Evolutionary conservation across 2,797 vertebrate species (phyloP).

Genomic region (Gadopsis bispinosus): DNA sequence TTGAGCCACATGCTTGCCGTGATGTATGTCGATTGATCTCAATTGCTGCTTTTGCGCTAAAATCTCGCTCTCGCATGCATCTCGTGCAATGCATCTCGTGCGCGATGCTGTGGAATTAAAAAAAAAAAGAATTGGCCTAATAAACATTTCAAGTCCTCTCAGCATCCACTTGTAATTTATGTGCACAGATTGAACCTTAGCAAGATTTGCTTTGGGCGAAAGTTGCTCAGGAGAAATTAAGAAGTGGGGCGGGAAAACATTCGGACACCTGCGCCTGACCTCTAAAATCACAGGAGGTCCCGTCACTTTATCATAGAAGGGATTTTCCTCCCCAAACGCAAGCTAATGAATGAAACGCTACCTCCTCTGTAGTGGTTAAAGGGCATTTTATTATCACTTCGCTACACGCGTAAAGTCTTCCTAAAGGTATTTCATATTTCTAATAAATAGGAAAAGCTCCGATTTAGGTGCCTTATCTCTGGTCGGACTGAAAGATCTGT

Average conservation of each 20-base stretch:
- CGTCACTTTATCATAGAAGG: constrained; percentile 17
- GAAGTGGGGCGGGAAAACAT: constrained; percentile 32
- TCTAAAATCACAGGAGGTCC: not conserved
- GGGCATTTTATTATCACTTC: not conserved
- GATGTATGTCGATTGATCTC: not conserved
- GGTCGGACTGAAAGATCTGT: constrained; percentile 1
- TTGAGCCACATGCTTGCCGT: not conserved
- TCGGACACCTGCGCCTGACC: constrained; percentile 50
- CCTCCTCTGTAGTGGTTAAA: too few species aligned
- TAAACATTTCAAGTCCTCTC: not conserved
- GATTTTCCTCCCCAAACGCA: not conserved
- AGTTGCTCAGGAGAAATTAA: not conserved
- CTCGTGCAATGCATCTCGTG: too few species aligned
- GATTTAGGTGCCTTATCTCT: not conserved
- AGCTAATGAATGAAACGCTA: not conserved
- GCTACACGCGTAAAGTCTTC: not conserved
- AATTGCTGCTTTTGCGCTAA: constrained; percentile 1
- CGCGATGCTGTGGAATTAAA: not conserved
- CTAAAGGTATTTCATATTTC: not conserved
- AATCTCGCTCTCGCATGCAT: too few species aligned
- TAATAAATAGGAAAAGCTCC: too few species aligned
- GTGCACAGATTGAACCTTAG: not conserved
- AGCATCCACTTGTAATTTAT: too few species aligned
- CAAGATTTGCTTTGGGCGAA: not conserved
- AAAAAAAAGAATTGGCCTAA: not conserved